Evolutionary conservation across 2,113 vertebrate species (phyloP).

Genomic region (Dipodomys stephensi): DNA sequence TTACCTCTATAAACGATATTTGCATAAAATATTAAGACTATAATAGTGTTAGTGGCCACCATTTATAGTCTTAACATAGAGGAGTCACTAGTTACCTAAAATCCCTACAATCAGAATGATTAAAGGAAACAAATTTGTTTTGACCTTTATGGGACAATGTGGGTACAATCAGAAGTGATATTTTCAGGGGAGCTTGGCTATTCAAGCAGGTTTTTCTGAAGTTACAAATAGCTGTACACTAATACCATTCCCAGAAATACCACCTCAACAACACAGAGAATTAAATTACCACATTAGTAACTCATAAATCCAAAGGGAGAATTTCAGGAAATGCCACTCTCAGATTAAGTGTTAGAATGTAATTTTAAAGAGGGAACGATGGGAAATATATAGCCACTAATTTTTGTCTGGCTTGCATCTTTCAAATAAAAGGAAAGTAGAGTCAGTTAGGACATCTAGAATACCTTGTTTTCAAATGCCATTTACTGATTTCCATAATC

Average conservation of each 20-base stretch:
- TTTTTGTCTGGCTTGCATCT: conserved; percentile 29
- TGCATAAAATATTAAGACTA: conserved; percentile 15
- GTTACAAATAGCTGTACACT: conserved; percentile 51
- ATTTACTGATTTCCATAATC: not conserved
- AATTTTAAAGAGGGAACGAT: conserved; percentile 2
- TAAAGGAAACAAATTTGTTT: not conserved
- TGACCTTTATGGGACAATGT: not conserved
- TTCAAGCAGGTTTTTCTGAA: conserved; percentile 53
- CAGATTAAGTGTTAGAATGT: conserved; percentile 35
- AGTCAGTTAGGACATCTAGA: not conserved
- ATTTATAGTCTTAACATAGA: conserved; percentile 18
- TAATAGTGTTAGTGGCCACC: conserved; percentile 1
- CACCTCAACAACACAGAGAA: conserved; percentile 41
- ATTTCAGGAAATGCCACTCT: conserved; percentile 42
- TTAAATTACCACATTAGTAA: conserved; percentile 57
- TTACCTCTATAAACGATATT: not conserved
- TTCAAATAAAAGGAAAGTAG: conserved; percentile 27
- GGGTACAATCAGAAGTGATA: not conserved
- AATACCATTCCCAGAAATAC: conserved; percentile 61
- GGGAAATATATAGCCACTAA: not conserved
- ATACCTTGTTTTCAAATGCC: not conserved
- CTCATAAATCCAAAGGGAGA: conserved; percentile 30
- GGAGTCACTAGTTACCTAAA: conserved; percentile 1
- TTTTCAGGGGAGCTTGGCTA: conserved; percentile 46
- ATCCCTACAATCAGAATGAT: not conserved